A percentile compares a stretch with the other conserved stretches of the same genome.
These are phyloP conservation scores for Zygothrica quintamaculata DNA, from an alignment of 2,888 invertebrate species.

Conservation along the genomic window DNA sequence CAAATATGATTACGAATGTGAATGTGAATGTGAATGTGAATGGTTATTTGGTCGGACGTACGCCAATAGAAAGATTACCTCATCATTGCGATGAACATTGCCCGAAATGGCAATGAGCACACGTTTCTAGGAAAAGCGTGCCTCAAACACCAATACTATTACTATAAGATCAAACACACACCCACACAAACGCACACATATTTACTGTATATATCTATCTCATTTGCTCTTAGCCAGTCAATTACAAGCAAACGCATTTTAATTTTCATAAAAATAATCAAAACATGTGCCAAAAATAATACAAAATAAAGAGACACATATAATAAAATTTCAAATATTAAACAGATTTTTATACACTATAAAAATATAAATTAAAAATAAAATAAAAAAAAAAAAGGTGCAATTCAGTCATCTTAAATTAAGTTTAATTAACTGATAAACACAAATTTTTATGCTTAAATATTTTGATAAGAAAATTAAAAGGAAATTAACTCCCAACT, in stretches of 20 bases:
- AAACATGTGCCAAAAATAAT: constrained; percentile 69
- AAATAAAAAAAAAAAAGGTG: no score
- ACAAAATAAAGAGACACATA: constrained; percentile 4
- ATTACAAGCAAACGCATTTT: constrained; percentile 80
- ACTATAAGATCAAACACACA: constrained; percentile 6
- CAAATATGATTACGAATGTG: no score
- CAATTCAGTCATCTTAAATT: no score
- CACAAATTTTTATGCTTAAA: no score
- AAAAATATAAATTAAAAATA: neutral
- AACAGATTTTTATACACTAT: constrained; percentile 30
- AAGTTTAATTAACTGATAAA: no score
- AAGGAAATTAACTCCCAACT: no score
- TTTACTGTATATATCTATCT: constrained; percentile 9
- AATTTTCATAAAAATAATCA: constrained; percentile 79
- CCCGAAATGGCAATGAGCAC: constrained; percentile 74
- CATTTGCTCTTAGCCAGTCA: constrained; percentile 28
- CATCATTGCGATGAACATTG: constrained; percentile 44
- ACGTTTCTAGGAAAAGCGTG: constrained; percentile 73
- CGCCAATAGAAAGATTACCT: constrained; percentile 62
- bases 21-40: constrained; percentile 13
- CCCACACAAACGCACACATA: no score
- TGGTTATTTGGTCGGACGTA: constrained; percentile 25
- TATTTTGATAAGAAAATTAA: no score
- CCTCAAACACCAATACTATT: constrained; percentile 45
- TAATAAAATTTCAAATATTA: neutral